A percentile compares a stretch with the other conserved stretches of the same genome.
These are phyloP conservation scores for Benthosema pterotum DNA, from an alignment of 2,797 vertebrate genomes.

Conservation along the genomic window DNA sequence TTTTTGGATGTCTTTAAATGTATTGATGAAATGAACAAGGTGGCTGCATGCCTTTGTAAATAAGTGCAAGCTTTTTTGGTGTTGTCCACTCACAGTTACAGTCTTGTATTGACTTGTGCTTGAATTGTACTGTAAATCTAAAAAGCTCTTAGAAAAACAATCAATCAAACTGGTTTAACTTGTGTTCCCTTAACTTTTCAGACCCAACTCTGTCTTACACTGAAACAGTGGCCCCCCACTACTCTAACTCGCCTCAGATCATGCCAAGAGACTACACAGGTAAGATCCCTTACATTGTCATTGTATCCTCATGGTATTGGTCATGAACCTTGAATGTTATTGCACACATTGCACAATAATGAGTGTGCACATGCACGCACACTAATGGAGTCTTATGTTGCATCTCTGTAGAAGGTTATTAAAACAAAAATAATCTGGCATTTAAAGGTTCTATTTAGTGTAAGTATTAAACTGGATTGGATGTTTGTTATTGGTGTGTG, in stretches of 20 bases:
- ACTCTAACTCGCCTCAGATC: conserved; percentile 73
- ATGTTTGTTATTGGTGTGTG: too few species aligned
- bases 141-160: too few species aligned
- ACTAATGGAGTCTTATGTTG: conserved; percentile 45
- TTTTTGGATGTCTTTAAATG: too few species aligned
- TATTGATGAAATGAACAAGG: too few species aligned
- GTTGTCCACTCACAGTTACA: too few species aligned
- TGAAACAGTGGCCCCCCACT: conserved; percentile 88
- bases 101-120: too few species aligned
- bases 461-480: conserved; percentile 36
- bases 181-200: conserved; percentile 67
- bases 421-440: conserved; percentile 45
- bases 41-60: too few species aligned
- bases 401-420: conserved; percentile 55
- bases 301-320: neutral
- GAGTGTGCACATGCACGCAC: neutral
- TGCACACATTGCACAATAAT: neutral
- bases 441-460: conserved; percentile 73
- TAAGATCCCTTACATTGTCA: conserved; percentile 59
- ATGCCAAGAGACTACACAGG: conserved; percentile 91
- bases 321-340: neutral
- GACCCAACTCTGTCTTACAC: conserved; percentile 94
- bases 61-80: too few species aligned
- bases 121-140: too few species aligned
- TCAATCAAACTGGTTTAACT: conserved; percentile 29